phyloP scores from a whole-genome alignment of 37 sponge, comb jelly and placozoan species.

The Chondrosia reniformis region DNA sequence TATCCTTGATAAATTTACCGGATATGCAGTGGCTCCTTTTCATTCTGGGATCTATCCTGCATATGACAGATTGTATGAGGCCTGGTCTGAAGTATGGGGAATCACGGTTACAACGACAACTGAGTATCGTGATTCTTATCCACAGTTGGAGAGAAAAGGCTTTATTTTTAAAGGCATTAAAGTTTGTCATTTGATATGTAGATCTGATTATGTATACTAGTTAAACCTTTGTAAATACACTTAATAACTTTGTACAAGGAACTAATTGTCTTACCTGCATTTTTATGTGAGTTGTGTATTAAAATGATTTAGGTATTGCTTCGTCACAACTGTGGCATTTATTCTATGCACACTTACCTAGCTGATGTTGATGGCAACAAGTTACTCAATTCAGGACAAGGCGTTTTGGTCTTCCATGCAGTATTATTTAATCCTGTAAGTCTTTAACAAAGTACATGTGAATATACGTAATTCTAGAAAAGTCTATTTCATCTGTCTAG shows the following conservation, averaged over 20 bases:
- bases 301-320: conserved; percentile 79
- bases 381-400: conserved; percentile 24
- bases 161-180: conserved; percentile 64
- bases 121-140: conserved; percentile 77
- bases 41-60: conserved; percentile 89
- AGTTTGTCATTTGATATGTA: conserved; percentile 34
- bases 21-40: conserved; percentile 73
- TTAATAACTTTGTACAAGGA: no score
- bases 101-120: conserved; percentile 79
- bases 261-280: no score
- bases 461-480: neutral
- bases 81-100: conserved; percentile 72
- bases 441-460: neutral
- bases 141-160: conserved; percentile 33
- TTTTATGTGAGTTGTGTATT: no score
- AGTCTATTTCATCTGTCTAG: conserved; percentile 7
- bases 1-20: neutral
- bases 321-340: conserved; percentile 77
- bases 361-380: conserved; percentile 18
- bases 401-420: conserved; percentile 67
- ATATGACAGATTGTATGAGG: conserved; percentile 64
- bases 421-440: conserved; percentile 68
- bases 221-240: no score
- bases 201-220: conserved; percentile 18
- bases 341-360: conserved; percentile 45